phyloP scores from a whole-genome alignment of 2,113 vertebrate genomes.

The Rhinoderma darwinii region DNA sequence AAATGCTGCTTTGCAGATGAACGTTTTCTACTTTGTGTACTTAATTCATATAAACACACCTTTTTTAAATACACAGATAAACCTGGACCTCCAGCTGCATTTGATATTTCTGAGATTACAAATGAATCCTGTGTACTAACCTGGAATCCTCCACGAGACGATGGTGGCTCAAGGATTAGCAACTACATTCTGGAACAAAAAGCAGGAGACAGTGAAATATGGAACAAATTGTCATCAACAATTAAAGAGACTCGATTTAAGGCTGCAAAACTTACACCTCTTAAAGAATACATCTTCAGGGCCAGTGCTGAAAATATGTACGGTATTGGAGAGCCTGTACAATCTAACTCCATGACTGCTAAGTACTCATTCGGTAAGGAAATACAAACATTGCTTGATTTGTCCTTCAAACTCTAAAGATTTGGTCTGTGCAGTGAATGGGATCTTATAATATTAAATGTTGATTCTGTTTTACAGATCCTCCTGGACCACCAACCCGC shows the following conservation, averaged over 20 bases:
- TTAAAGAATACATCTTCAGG: slow-evolving; percentile 95
- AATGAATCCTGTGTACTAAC: slow-evolving; percentile 91
- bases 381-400: background rate
- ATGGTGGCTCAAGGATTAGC: slow-evolving; percentile 91
- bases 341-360: slow-evolving; percentile 85
- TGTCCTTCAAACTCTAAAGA: background rate
- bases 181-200: slow-evolving; percentile 93
- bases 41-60: background rate
- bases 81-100: slow-evolving; percentile 94
- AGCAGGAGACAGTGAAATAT: slow-evolving; percentile 86
- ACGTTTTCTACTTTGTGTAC: background rate
- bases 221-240: slow-evolving; percentile 95
- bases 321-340: slow-evolving; percentile 87
- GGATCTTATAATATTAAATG: background rate
- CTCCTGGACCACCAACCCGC: slow-evolving; percentile 88
- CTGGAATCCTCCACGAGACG: slow-evolving; percentile 96
- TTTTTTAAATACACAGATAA: slow-evolving; percentile 81
- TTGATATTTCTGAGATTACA: slow-evolving; percentile 94
- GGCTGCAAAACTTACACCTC: slow-evolving; percentile 84
- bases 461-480: slow-evolving; percentile 74
- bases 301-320: slow-evolving; percentile 98
- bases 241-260: slow-evolving; percentile 93
- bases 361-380: slow-evolving; percentile 93
- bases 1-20: background rate
- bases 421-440: background rate